phyloP scores from a whole-genome alignment of 2,888 invertebrate genomes.

The Parnassius glacialis region DNA sequence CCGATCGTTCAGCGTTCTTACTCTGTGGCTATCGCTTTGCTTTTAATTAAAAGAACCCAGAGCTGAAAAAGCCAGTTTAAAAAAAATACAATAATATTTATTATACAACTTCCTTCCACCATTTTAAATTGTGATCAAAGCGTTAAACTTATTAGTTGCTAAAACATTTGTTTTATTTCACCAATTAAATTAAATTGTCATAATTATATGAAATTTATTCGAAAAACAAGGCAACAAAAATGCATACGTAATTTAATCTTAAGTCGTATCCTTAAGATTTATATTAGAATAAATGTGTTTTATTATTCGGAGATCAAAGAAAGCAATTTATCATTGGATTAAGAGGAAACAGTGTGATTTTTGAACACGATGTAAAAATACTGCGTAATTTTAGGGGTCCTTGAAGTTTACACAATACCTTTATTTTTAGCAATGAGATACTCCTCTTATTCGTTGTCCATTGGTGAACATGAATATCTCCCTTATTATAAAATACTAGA shows the following conservation, averaged over 20 bases:
- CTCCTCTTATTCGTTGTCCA: no score
- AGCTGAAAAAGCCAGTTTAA: no score
- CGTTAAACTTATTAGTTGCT: slow-evolving; percentile 6
- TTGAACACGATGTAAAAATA: slow-evolving; percentile 24
- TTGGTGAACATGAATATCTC: no score
- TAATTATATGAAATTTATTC: slow-evolving; percentile 28
- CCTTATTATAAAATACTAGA: no score
- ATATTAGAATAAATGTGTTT: neutral
- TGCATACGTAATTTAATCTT: neutral
- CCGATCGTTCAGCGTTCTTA: no score
- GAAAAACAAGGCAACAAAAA: slow-evolving; percentile 10
- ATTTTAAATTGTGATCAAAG: neutral
- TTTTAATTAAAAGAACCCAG: no score
- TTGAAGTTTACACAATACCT: slow-evolving; percentile 19
- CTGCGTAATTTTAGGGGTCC: slow-evolving; percentile 24
- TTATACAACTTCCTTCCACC: neutral
- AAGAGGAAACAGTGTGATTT: slow-evolving; percentile 22
- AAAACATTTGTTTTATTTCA: slow-evolving; percentile 8
- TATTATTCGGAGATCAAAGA: slow-evolving; percentile 30
- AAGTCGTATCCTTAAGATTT: slow-evolving; percentile 11
- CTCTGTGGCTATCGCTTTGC: no score
- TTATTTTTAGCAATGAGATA: no score
- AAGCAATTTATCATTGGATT: slow-evolving; percentile 33
- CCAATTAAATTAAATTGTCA: slow-evolving; percentile 13
- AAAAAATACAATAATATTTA: no score